Evolutionary conservation across 2,797 vertebrate species (phyloP).

Genomic region (Pteropus rufus): DNA sequence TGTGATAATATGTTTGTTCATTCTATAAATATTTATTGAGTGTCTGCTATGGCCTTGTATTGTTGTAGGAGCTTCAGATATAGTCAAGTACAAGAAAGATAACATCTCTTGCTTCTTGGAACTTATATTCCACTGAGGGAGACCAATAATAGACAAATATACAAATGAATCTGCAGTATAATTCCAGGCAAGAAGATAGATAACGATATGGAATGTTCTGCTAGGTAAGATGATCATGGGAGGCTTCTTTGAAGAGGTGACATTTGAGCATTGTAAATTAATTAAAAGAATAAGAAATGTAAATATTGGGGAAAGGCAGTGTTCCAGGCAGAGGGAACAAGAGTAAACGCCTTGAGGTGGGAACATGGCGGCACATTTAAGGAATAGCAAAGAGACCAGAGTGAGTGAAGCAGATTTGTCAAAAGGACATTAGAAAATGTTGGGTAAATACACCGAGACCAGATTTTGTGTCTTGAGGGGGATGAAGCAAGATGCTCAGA

Average conservation of each 20-base stretch:
- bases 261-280: background rate
- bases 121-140: background rate
- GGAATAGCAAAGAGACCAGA: background rate
- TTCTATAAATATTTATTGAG: conserved; percentile 4
- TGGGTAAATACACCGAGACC: background rate
- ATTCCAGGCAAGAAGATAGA: background rate
- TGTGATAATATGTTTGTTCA: background rate
- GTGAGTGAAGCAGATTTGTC: background rate
- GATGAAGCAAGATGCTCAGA: background rate
- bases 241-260: background rate
- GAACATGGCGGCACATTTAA: background rate
- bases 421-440: background rate
- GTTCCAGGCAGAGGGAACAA: background rate
- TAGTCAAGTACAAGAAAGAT: background rate
- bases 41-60: background rate
- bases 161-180: background rate
- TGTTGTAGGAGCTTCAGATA: background rate
- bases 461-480: background rate
- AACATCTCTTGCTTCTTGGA: background rate
- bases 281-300: background rate
- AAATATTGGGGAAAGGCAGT: background rate
- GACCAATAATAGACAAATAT: background rate
- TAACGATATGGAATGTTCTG: background rate
- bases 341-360: background rate
- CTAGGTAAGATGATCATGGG: background rate